Percentiles rank a stretch among this genome's conserved stretches.
These are phyloP conservation scores for Laticauda colubrina DNA, from an alignment of 2,113 vertebrate species.

Conservation along the genomic window DNA sequence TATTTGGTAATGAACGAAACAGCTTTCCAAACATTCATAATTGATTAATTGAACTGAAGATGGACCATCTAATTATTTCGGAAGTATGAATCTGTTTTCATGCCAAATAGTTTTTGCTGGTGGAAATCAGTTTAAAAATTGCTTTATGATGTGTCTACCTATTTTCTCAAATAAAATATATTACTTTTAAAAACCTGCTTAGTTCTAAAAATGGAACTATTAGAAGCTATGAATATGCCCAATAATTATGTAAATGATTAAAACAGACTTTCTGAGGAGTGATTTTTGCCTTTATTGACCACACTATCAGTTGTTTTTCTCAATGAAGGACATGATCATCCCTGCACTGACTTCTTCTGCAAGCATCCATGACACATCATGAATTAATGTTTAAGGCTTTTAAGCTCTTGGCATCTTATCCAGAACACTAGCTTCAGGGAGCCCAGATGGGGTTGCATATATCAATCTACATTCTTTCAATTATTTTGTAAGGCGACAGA, in stretches of 20 bases:
- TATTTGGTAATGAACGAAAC: background rate
- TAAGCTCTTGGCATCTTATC: background rate
- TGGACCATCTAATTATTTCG: background rate
- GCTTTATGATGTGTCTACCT: background rate
- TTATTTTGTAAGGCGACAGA: slow-evolving; percentile 19
- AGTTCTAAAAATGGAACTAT: background rate
- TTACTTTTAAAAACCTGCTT: background rate
- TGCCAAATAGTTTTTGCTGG: background rate
- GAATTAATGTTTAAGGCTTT: background rate
- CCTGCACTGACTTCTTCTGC: background rate
- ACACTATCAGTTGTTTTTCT: background rate
- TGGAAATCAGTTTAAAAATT: background rate
- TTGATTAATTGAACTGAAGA: background rate
- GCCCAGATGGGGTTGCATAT: background rate
- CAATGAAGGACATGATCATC: background rate
- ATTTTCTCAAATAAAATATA: background rate
- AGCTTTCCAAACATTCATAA: background rate
- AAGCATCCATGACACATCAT: background rate
- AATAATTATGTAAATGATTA: background rate
- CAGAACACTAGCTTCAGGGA: background rate
- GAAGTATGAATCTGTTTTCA: background rate
- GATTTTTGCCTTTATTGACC: background rate
- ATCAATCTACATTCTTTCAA: background rate
- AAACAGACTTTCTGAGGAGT: background rate
- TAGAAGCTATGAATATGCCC: background rate